Conservation (phyloP, 2,888 invertebrate genomes). For the Pherbina coryleti region DNA sequence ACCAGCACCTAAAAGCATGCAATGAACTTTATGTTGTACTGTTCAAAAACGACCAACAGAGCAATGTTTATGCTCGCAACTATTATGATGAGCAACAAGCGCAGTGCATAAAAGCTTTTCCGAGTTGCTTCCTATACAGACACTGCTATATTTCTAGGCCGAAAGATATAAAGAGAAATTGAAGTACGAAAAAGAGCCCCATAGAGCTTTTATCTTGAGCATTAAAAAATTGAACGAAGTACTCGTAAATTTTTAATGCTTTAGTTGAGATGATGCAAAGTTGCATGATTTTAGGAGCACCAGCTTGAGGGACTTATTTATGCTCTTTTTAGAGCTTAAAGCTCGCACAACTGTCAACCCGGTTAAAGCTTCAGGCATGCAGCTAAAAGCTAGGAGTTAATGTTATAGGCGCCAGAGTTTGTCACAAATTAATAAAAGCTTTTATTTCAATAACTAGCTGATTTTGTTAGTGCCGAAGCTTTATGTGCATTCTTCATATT, state of each 20-base stretch:
- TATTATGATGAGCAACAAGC: constrained; percentile 1
- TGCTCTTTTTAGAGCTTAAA: not conserved
- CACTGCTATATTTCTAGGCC: too few relatives aligned
- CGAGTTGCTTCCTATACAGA: not conserved
- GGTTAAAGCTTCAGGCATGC: not conserved
- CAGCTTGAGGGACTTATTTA: too few relatives aligned
- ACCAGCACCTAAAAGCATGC: constrained; percentile 54
- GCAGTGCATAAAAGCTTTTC: not conserved
- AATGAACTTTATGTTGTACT: constrained; percentile 29
- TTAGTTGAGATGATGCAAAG: not conserved
- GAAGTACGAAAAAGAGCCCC: not conserved
- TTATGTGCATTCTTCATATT: too few relatives aligned
- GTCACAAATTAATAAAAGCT: too few relatives aligned
- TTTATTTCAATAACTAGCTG: too few relatives aligned
- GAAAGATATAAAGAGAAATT: not conserved
- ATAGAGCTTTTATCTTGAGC: not conserved
- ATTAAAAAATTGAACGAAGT: not conserved
- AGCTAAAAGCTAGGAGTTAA: not conserved
- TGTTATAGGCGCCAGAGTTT: not conserved
- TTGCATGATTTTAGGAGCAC: not conserved
- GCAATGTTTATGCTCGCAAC: not conserved
- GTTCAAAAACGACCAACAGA: not conserved
- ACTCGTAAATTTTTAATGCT: not conserved
- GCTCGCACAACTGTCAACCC: not conserved
- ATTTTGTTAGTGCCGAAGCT: too few relatives aligned